Evolutionary conservation across 2,888 invertebrate species (phyloP).

Genomic region (Polydrusus pterygomalis): DNA sequence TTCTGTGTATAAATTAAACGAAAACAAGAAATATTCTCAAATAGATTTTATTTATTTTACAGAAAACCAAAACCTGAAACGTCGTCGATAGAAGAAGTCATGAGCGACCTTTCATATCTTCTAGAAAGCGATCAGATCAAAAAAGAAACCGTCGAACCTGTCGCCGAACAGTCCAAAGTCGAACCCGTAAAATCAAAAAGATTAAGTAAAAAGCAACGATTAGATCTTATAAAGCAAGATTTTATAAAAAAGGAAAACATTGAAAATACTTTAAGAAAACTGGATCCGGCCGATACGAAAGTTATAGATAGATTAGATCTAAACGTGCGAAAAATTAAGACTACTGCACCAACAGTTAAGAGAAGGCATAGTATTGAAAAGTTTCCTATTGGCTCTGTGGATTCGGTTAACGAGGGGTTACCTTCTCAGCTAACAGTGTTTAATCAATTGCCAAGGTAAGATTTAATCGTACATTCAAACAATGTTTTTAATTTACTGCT

Average conservation of each 20-base stretch:
- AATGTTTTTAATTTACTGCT: too few relatives aligned
- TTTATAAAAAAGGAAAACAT: constrained; percentile 67
- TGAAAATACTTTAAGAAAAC: constrained; percentile 66
- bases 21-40: too few relatives aligned
- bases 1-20: too few relatives aligned
- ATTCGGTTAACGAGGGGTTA: constrained; percentile 54
- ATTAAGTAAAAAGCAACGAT: constrained; percentile 60
- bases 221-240: constrained; percentile 63
- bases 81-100: constrained; percentile 68
- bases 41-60: constrained; percentile 32
- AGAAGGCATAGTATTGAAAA: constrained; percentile 71
- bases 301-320: constrained; percentile 71
- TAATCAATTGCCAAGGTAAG: constrained; percentile 59
- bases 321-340: constrained; percentile 66
- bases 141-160: constrained; percentile 61
- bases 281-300: constrained; percentile 67
- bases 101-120: constrained; percentile 66
- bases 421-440: constrained; percentile 60
- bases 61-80: constrained; percentile 59
- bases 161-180: constrained; percentile 63
- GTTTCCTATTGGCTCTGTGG: constrained; percentile 64
- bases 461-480: neutral
- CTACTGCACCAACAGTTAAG: constrained; percentile 61
- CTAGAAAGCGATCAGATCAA: constrained; percentile 65
- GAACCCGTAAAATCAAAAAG: constrained; percentile 63